These are phyloP conservation scores for Progne subis DNA, from an alignment of 2,113 vertebrate species.

Conservation along the genomic window DNA sequence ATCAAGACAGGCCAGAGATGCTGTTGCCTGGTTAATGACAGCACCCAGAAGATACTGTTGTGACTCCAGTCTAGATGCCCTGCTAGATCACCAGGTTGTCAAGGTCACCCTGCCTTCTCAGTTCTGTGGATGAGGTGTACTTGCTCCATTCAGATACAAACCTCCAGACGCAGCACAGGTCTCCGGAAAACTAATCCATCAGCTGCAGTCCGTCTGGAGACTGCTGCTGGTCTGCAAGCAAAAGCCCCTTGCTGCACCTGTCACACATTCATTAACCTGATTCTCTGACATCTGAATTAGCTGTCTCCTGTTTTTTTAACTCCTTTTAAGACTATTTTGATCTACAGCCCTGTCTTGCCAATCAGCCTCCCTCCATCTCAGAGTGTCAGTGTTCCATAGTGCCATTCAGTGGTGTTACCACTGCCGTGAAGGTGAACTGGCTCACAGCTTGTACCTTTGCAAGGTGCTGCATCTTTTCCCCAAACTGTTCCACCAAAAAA, in stretches of 20 bases:
- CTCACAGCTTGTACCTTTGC: neutral
- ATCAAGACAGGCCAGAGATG: neutral
- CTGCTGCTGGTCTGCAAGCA: neutral
- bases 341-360: neutral
- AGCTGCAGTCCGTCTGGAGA: neutral
- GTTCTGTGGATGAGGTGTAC: neutral
- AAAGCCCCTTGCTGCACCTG: neutral
- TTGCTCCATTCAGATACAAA: neutral
- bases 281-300: neutral
- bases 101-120: neutral
- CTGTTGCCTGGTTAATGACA: neutral
- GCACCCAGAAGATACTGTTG: neutral
- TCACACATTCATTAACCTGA: neutral
- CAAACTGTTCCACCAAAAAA: neutral
- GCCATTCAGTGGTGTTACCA: neutral
- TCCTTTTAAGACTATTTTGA: neutral
- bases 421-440: neutral
- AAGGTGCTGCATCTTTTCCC: neutral
- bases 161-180: neutral
- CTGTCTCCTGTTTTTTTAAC: neutral
- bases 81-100: neutral
- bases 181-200: neutral
- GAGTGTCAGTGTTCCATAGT: fast-evolving
- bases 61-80: neutral
- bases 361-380: neutral